Conservation (phyloP, 2,888 invertebrate species). For the Rhyacophila evoluta region DNA sequence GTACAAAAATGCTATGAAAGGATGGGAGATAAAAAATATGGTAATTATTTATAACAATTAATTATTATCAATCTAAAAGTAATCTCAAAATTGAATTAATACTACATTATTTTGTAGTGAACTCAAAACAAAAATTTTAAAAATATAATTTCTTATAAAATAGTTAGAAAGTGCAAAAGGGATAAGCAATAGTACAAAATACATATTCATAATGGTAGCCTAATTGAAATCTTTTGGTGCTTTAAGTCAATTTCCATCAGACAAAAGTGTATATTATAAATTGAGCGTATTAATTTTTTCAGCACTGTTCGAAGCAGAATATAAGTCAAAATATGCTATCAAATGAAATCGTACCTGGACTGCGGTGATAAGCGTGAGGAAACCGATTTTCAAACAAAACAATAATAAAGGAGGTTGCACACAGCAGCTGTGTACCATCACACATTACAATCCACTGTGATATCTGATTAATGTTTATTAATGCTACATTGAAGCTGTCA, state of each 20-base stretch:
- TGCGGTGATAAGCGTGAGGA: conserved; percentile 66
- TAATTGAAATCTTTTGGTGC: no score
- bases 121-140: no score
- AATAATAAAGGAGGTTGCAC: conserved; percentile 45
- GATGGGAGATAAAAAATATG: conserved; percentile 74
- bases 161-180: no score
- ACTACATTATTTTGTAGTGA: no score
- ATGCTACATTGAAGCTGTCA: conserved; percentile 50
- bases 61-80: no score
- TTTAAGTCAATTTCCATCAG: no score
- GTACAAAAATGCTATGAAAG: conserved; percentile 76
- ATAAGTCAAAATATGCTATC: conserved; percentile 68
- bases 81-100: no score
- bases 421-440: conserved; percentile 47
- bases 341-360: conserved; percentile 69
- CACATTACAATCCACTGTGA: conserved; percentile 54
- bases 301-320: conserved; percentile 71
- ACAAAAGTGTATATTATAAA: no score
- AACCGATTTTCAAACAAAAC: not conserved
- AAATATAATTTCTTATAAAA: no score
- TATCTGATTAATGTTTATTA: conserved; percentile 53
- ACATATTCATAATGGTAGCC: no score
- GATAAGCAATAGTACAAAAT: no score
- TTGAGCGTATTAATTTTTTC: no score
- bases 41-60: conserved; percentile 63